Evolutionary conservation across 2,888 invertebrate genomes (phyloP), one percentile per base, ranked within the genome.

Genomic region (Nymphalis polychloros): DNA sequence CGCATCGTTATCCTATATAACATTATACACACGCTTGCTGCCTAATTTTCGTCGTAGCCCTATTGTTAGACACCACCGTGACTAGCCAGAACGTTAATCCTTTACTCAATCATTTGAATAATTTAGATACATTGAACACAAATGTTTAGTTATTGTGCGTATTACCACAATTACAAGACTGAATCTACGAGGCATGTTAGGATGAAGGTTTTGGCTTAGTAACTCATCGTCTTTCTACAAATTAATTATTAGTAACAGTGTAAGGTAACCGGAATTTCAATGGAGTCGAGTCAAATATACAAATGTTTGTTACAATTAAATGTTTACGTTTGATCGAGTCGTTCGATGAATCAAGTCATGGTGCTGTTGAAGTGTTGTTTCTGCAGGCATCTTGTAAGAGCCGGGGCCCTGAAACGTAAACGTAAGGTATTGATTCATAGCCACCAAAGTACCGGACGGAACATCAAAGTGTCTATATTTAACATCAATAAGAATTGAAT

Each of bases 311-410:
- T 81, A 80, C 78, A 76, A 77, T 78, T 78, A 78, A 41, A 71
- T 75, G 77, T 81, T 78, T 74, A 79, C 66, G 74, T 76, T 71
- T 59, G 60, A 65, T 76, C 70, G 74, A 70, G 64, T 77, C 72
- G 70, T 70, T 76, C 70, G 65, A 63, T 74, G 73, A 87, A 84
- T 92, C 91, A 92, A 83, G 83, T 83, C 79, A 84, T 88, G 66
- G 90, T 92, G 80, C 82, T 81, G 79, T 92, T 92, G 82, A 85
- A 85, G 72, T 82, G 84, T 75, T 86, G 85, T 71, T 86, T 80
- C 79, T 90, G 92, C 55, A 91, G 81, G 80, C 93, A 93, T 73
- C 92, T 84, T 72, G 91, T 92, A 69, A 93, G 87, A 72, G 89
- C 87, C 50, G 92, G 92, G 67, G 93, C 88, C 79, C 93, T 93